phyloP scores from a whole-genome alignment of 2,888 invertebrate genomes.

The Polietes domitor region DNA sequence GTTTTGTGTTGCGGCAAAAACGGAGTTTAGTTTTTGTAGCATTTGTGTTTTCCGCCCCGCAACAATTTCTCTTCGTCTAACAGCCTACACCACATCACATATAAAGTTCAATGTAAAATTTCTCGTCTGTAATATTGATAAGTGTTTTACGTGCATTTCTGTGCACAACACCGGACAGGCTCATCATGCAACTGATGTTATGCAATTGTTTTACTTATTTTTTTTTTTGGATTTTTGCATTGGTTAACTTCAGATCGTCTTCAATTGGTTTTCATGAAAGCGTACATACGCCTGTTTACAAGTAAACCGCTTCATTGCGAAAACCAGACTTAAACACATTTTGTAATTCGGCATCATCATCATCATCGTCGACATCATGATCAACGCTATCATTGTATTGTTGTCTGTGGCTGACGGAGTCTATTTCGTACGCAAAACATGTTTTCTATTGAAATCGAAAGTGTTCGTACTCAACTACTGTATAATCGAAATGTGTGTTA shows the following conservation, averaged over 20 bases:
- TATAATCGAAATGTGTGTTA: slow-evolving; percentile 26
- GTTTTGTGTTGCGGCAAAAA: slow-evolving; percentile 33
- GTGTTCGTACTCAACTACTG: not conserved
- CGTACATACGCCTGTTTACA: not conserved
- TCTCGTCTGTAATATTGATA: slow-evolving; percentile 32
- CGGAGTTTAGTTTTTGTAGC: slow-evolving; percentile 33
- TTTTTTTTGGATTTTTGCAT: slow-evolving; percentile 32
- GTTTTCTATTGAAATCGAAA: slow-evolving; percentile 57
- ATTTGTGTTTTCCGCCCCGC: slow-evolving; percentile 17
- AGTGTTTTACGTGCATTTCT: slow-evolving; percentile 29
- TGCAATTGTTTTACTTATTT: slow-evolving; percentile 43
- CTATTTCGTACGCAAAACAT: slow-evolving; percentile 34
- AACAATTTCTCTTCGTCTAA: not conserved
- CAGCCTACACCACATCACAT: not conserved
- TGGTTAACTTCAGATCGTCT: slow-evolving; percentile 43
- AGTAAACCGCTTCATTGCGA: not conserved
- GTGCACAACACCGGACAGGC: not conserved
- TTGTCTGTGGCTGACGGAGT: slow-evolving; percentile 8
- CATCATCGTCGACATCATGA: not conserved
- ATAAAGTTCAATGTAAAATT: slow-evolving; percentile 65
- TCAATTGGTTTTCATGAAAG: slow-evolving; percentile 37
- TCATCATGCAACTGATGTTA: slow-evolving; percentile 20
- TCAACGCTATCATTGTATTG: not conserved
- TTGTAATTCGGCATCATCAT: slow-evolving; percentile 26
- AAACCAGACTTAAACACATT: slow-evolving; percentile 25